Base-by-base conservation (phyloP, 2,888 invertebrate genomes). In the Melieria omissa region DNA sequence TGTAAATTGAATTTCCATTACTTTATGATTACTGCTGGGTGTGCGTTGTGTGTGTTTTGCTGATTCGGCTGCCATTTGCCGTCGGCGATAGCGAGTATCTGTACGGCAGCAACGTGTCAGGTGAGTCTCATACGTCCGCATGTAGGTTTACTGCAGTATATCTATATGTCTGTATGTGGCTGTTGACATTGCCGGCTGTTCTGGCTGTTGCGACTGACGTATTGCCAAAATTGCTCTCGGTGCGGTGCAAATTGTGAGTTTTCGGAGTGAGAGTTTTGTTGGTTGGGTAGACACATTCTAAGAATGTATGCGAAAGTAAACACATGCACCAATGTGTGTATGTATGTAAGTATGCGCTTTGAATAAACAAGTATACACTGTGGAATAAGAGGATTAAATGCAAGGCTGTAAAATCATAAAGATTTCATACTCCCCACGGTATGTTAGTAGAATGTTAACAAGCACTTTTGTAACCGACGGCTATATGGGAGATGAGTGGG, bases 1-100 rank as follows among this genome's bases (percentile, higher is more conserved):
- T 82, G 80, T 77, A 82, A 81, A 81, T 81, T 82, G 81, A 82
- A 81, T 81, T 81, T 82, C 82, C 81, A 81, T 81, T 80, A 81
- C 81, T 82, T 81, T 82, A 79, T 82, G 83, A 81, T 82, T 81
- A 79, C 81, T 81, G 81, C 71, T 76, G 78, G 29, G 29, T 29
- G 29, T 29, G 2, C 29, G 29, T 29, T 29, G 29, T 29, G 29
- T 29, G 29, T 29, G 29, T 3, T 29, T 29, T 29, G 29, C 29
- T 29, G 29, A 29, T 29, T 29, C 29, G 29, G 29, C 29, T 29
- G 29, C 29, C 29, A 29, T 29, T 29, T 29, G 29, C 29, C 29
- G 29, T 3, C 29, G 29, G 29, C 29, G 3, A n/a, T n/a, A n/a
- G n/a, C n/a, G n/a, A n/a, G n/a, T 29, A 29, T 29, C 29, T 29